Conservation (phyloP, 1,140 invertebrate species). For the Drosophila chauvacae region DNA sequence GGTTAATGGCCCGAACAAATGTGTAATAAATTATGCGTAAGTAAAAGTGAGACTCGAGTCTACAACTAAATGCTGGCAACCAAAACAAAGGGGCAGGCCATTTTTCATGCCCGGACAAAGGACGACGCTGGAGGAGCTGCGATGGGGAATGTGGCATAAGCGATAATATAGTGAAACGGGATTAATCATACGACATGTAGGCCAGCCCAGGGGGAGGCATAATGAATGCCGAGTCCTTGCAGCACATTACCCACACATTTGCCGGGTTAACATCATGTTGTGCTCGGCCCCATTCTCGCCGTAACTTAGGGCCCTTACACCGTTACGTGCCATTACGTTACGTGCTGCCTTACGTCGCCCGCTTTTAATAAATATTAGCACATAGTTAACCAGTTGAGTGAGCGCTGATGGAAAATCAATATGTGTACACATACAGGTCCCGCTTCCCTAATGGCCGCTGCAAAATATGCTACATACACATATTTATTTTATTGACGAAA, state of each 20-base stretch:
- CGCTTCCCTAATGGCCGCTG: constrained; percentile 20
- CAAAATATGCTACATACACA: constrained; percentile 32
- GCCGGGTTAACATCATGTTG: constrained; percentile 54
- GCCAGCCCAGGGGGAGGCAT: constrained; percentile 32
- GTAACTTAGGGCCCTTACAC: constrained; percentile 47
- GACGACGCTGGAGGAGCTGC: constrained; percentile 15
- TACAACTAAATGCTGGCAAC: constrained; percentile 52
- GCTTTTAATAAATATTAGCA: constrained; percentile 82
- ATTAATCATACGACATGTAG: constrained; percentile 77
- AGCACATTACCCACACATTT: constrained; percentile 44
- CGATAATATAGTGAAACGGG: constrained; percentile 77
- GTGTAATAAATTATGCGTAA: constrained; percentile 56
- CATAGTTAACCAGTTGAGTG: constrained; percentile 77
- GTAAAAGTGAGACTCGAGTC: constrained; percentile 36
- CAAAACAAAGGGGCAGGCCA: constrained; percentile 63
- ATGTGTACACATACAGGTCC: constrained; percentile 22
- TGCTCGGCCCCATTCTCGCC: neutral
- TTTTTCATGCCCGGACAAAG: constrained; percentile 68
- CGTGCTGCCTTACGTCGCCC: constrained; percentile 46
- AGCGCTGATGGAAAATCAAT: constrained; percentile 79
- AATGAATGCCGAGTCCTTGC: constrained; percentile 52
- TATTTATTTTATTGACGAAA: constrained; percentile 75
- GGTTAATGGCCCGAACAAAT: constrained; percentile 34
- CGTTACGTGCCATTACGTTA: constrained; percentile 61
- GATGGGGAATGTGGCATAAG: constrained; percentile 42